Evolutionary conservation across 2,797 vertebrate species (phyloP), one percentile per base, ranked within the genome.

Genomic region (Mus spretus): DNA sequence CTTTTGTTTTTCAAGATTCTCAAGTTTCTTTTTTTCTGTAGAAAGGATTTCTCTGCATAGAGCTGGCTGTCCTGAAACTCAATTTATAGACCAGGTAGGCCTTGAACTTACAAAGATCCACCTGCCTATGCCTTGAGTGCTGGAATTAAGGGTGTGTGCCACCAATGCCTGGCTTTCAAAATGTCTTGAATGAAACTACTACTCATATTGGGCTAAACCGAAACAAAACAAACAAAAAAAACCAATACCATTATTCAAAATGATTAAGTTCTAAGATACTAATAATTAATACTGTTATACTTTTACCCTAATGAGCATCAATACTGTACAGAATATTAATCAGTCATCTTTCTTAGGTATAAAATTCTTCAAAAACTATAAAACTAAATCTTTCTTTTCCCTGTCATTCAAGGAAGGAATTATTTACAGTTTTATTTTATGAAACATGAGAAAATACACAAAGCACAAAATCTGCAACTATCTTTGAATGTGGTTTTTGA

Each of bases 261-360:
- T 86, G 20, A 40, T 10, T 10, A 81, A 95, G 93, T n/a, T 20
- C 10, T 67, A 84, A 28, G 24, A 97, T 67, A 31, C 40, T 93
- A 96, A 89, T 93, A 95, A 91, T 57, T 87, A 89, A 94, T 89
- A 94, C 22, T 47, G 14, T 37, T 61, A 75, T 81, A 91, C 84
- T 72, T 90, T 95, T 55, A 88, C 92, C 24, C 53, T 28, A 77
- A 47, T 44, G 37, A 47, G 40, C 13, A 95, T 86, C 22, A 91
- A 34, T 9, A 70, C 17, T 83, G 26, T 22, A 79, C 13, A 75
- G 28, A 55, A 85, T 75, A 80, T 59, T 87, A 82, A 87, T 72
- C 4, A 89, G 53, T 2, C 26, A 83, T 28, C 77, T 90, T 95
- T 88, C 80, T 50, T 74, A 70, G 59, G 34, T 80, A 37, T 65